Conservation (phyloP, 1,140 invertebrate genomes). For the Drosophila nigrodunni region DNA sequence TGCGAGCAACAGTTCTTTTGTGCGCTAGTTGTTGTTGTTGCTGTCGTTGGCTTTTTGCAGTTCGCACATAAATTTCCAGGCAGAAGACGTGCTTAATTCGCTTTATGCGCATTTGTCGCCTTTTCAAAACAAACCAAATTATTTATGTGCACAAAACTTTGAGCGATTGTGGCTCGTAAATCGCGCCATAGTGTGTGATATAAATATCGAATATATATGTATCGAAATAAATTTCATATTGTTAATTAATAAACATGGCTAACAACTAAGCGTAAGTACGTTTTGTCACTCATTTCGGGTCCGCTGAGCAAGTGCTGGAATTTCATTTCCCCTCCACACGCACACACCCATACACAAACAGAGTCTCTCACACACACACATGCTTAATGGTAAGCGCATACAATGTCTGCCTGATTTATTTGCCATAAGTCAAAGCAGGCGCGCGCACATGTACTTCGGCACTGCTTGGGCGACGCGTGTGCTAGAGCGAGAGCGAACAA, state of each 20-base stretch:
- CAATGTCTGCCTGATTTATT: constrained; percentile 74
- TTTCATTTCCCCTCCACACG: constrained; percentile 48
- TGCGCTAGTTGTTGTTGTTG: constrained; percentile 20
- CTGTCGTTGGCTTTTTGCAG: not conserved
- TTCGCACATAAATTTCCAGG: constrained; percentile 73
- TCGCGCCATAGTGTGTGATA: constrained; percentile 27
- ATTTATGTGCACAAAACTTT: constrained; percentile 64
- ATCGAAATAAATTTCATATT: constrained; percentile 39
- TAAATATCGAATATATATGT: constrained; percentile 22
- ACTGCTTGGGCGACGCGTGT: constrained; percentile 19
- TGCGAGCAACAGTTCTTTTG: constrained; percentile 30
- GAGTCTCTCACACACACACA: constrained; percentile 22
- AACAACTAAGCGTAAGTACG: constrained; percentile 49
- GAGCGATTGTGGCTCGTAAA: constrained; percentile 69
- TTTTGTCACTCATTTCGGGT: constrained; percentile 44
- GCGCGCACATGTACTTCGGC: constrained; percentile 61
- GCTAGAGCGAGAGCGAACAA: constrained; percentile 52
- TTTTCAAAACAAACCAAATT: constrained; percentile 57
- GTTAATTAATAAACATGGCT: constrained; percentile 44
- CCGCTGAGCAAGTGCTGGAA: constrained; percentile 45
- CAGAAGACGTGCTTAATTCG: constrained; percentile 69
- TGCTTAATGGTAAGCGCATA: constrained; percentile 28
- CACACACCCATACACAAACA: constrained; percentile 37
- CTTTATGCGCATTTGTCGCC: constrained; percentile 61
- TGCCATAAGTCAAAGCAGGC: constrained; percentile 81